A percentile compares a stretch with the other conserved stretches of the same genome.
Evolutionary conservation across 1,140 invertebrate genomes (phyloP).

Genomic region (Macrostomum lignano): DNA sequence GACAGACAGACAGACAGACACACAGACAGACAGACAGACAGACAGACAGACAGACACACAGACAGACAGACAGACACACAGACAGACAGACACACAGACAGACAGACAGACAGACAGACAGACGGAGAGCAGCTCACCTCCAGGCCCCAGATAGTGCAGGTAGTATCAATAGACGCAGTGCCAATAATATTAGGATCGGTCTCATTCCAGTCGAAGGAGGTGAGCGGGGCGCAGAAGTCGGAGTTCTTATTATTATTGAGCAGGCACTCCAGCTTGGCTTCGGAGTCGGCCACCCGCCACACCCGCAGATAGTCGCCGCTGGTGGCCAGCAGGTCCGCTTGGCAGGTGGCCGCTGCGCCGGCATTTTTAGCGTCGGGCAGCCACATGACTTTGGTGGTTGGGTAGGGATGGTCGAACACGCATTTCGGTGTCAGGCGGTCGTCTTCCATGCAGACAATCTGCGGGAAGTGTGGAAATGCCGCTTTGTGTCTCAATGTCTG

Average conservation of each 20-base stretch:
- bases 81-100: no score
- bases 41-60: no score
- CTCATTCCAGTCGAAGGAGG: slow-evolving; percentile 99
- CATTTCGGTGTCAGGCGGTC: no score
- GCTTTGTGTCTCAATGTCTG: no score
- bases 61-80: no score
- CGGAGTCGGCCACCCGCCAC: slow-evolving; percentile 52
- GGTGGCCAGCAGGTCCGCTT: slow-evolving; percentile 60
- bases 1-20: no score
- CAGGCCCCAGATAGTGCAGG: slow-evolving; percentile 94
- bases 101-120: no score
- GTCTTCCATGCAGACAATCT: no score
- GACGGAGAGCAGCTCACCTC: no score
- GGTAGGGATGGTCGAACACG: slow-evolving; percentile 99
- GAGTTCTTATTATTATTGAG: slow-evolving; percentile 94
- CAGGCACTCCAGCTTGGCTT: slow-evolving; percentile 71
- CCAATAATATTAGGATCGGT: slow-evolving; percentile 90
- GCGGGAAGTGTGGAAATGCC: no score
- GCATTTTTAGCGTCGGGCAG: slow-evolving; percentile 82
- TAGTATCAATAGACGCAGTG: slow-evolving; percentile 93
- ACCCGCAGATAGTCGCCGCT: slow-evolving; percentile 85
- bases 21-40: no score
- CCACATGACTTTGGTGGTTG: slow-evolving; percentile 98
- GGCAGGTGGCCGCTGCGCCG: no score
- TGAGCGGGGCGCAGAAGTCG: slow-evolving; percentile 91